phyloP scores from a whole-genome alignment of 2,797 vertebrate species.

The Aythya fuligula region DNA sequence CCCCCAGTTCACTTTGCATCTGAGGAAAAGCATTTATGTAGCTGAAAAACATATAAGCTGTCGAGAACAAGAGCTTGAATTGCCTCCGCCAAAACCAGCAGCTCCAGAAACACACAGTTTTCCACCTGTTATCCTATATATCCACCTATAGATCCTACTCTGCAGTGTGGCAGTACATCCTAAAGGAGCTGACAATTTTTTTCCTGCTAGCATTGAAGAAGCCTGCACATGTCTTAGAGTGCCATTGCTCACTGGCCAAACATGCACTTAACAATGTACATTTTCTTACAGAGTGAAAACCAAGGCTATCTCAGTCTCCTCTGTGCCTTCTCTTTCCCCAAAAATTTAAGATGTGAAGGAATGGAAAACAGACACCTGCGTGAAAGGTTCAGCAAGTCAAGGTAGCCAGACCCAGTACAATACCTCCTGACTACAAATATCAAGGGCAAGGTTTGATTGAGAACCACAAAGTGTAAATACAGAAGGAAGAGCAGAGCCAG shows the following conservation, averaged over 20 bases:
- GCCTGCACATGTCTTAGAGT: background rate
- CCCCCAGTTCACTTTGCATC: background rate
- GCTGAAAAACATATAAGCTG: background rate
- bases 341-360: background rate
- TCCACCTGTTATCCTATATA: background rate
- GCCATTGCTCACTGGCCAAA: background rate
- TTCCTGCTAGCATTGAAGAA: background rate
- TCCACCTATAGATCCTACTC: background rate
- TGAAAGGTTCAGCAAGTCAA: background rate
- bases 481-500: background rate
- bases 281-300: background rate
- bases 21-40: background rate
- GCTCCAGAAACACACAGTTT: background rate
- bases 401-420: background rate
- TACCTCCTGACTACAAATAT: background rate
- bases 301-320: background rate
- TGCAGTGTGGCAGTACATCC: background rate
- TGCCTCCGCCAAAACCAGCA: background rate
- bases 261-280: rapidly evolving
- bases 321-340: background rate
- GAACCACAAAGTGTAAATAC: background rate
- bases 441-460: background rate
- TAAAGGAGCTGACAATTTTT: background rate
- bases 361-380: background rate
- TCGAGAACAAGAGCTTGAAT: background rate